Base-by-base conservation (phyloP, 2,797 vertebrate genomes). In the Acrocephalus scirpaceus region DNA sequence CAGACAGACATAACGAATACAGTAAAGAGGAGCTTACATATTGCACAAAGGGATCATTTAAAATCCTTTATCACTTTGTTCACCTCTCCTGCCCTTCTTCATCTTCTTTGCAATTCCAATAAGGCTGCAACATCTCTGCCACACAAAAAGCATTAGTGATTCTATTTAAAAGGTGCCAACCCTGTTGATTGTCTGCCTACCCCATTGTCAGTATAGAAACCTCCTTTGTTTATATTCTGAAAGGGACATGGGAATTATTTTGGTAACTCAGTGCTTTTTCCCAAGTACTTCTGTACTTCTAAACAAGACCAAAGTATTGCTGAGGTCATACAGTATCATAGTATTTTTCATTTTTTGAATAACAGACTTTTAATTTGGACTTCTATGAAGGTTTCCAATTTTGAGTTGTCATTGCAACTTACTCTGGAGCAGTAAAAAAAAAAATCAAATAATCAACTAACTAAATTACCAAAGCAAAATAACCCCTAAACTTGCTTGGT, bases 101-200 rank as follows among this genome's bases (percentile, higher is more conserved):
- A 47, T 88, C 76, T 91, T 81, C 64, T 95, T 93, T 93, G 85
- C 76, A 97, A 95, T 96, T 96, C 92, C 73, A 93, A 82, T 94
- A 91, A 86, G 79, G 48, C 48, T 90, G 70, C 60, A 93, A 84
- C 87, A 93, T 62, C 66, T 50, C 47, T 62, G 76, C 70, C 79
- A 92, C 85, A 93, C 47, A 84, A 96, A 95, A 73, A 91, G 34
- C 67, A 82, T 95, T 95, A 93, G 53, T 86, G 71, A 84, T 82
- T 94, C 67, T 94, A 76, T 95, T 94, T 81, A 90, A 96, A 90
- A 90, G 67, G 58, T 92, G 85, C 73, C 91, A 94, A 61, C 66
- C 47, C 19, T 81, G 79, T 80, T 95, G 72, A 91, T 95, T 53
- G 34, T 86, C 91, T 92, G 34, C 54, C 36, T 94, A 29, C 38